Evolutionary conservation across 2,888 invertebrate genomes (phyloP), one percentile per base, ranked within the genome.

Genomic region (Andrena trimmerana): DNA sequence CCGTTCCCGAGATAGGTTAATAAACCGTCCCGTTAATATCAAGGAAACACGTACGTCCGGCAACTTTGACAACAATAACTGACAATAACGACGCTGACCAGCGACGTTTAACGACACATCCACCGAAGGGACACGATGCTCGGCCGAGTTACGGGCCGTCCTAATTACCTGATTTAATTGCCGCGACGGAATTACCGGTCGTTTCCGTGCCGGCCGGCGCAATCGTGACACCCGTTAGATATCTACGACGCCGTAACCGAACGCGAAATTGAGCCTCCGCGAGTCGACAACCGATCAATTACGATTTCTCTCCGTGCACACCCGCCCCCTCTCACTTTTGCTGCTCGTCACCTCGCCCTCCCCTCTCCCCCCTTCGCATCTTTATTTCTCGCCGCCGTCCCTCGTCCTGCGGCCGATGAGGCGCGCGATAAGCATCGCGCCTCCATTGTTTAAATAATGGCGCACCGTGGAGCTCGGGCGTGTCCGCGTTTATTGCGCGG

Each of bases 151-250:
- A 83, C 70, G 72, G 62, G 48, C 60, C 73, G 83, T 36, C 67
- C 84, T 85, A 89, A 88, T 88, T 89, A 82, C 77, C 80, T 69
- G 84, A 89, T 88, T 89, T 89, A 89, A 88, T 88, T 85, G 84
- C 78, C 81, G 69, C 77, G 81, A 83, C 84, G 79, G 71, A 88
- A 86, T 86, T 80, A 78, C 86, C 76, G 67, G 84, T 54, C 71
- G 81, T 78, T 78, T 66, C 72, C 78, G 78, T 71, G 52, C 57
- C 52, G 67, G 67, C 52, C 70, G 62, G 62, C 72, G 57, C 74
- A 73, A 86, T 84, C 72, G 24, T 60, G 77, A 74, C 79, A 81
- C 77, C 87, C 86, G 81, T 84, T 86, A 81, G 70, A 67, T 71
- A 71, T 75, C 50, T 59, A 50, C 63, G 60, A 48, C 48, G 63